Base-by-base conservation (phyloP, 2,797 vertebrate species). In the Streptopelia turtur region DNA sequence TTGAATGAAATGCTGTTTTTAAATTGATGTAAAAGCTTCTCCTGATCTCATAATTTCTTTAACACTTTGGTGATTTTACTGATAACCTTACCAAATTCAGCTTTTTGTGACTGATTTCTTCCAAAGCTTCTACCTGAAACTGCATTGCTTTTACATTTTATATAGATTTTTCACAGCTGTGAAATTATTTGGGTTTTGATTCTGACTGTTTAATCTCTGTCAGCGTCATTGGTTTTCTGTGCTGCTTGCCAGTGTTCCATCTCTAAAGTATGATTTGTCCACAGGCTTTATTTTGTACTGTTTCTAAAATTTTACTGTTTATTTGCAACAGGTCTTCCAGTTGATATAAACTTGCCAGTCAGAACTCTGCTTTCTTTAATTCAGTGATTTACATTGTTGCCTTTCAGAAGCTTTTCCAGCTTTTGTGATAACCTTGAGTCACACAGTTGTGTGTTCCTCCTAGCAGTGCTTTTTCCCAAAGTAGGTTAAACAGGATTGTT, bases 401-500 rank as follows among this genome's bases (percentile, higher is more conserved):
- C 21, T 86, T 75, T 76, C 18, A 78, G 70, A 69, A 74, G 10
- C 22, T 41, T 57, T 83, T 70, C 55, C 39, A 37, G 16, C 22
- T 79, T 83, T 87, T 49, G 9, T 56, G 16, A 10, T 11, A 22
- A 41, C 27, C 13, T 27, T 85, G 25, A 77, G 11, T 68, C 50
- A 35, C 2, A 1, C 35, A 13, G 23, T 57, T 35, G 3, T 50
- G 72, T 3, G 0, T 71, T 88, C 53, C 27, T 92, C 35, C 18
- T 43, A 31, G 5, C 8, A 2, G 4, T 83, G n/a, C 16, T 63
- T 59, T 89, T 7, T 37, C 28, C 6, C 49, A 35, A 1, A 41
- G 6, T 60, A 8, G 37, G 16, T 21, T 21, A 27, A 22, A 27
- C 7, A 5, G 28, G 7, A 10, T 0, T 2, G 9, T 30, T 33